These are phyloP conservation scores for Talpa occidentalis DNA, from an alignment of 2,113 vertebrate genomes.

Conservation along the genomic window DNA sequence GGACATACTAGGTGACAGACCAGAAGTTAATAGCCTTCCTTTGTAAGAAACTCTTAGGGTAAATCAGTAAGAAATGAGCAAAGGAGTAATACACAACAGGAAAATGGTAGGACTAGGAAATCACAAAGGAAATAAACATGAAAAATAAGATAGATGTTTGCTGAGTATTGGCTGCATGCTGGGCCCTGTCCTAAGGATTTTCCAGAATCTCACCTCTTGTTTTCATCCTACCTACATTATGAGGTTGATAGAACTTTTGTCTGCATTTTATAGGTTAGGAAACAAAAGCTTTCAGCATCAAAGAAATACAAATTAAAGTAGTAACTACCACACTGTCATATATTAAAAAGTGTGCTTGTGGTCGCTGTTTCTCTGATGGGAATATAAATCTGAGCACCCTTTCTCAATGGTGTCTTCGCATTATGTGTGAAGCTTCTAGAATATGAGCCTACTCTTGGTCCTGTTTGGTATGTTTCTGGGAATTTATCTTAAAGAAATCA, in stretches of 20 bases:
- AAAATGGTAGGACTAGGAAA: slow-evolving; percentile 5
- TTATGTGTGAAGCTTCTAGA: neutral
- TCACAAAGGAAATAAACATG: neutral
- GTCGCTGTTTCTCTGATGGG: neutral
- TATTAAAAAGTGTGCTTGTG: neutral
- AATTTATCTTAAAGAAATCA: neutral
- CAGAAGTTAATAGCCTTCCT: slow-evolving; percentile 1
- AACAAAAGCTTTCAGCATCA: neutral
- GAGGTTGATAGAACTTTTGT: neutral
- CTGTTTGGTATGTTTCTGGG: neutral
- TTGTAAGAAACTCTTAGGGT: neutral
- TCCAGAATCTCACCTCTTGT: neutral
- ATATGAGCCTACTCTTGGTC: neutral
- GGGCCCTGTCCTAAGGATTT: neutral
- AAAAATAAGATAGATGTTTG: neutral
- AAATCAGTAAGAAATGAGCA: neutral
- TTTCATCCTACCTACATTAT: neutral
- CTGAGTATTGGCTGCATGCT: neutral
- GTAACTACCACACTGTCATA: neutral
- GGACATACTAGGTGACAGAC: neutral
- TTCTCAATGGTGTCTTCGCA: neutral
- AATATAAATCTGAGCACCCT: too few relatives aligned
- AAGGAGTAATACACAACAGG: neutral
- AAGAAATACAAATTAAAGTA: neutral
- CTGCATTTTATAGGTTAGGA: neutral